Conservation (phyloP, 35 echinoderm and acorn worm genomes). For the Acanthaster planci region DNA sequence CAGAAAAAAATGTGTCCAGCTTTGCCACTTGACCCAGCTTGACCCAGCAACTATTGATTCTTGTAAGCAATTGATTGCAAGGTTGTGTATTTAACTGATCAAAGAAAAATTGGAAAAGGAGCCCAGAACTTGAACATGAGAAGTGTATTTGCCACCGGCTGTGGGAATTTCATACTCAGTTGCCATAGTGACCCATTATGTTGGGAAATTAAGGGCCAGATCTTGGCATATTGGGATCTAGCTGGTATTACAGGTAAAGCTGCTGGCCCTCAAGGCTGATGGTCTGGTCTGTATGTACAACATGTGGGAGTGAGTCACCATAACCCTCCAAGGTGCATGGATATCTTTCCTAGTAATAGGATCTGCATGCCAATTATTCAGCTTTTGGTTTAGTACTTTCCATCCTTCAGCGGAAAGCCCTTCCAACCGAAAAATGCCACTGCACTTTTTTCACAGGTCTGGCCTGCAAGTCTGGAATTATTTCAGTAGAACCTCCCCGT, state of each 20-base stretch:
- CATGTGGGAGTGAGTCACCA: constrained; percentile 10
- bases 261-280: background rate
- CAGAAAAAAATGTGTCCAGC: constrained; percentile 5
- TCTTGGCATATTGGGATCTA: background rate
- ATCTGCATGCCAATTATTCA: constrained; percentile 21
- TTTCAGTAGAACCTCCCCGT: no score
- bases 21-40: background rate
- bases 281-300: background rate
- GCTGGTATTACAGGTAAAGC: constrained; percentile 21
- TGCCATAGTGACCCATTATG: constrained; percentile 17
- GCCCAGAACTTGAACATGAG: background rate
- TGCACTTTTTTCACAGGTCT: no score
- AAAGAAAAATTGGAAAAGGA: background rate
- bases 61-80: constrained; percentile 11
- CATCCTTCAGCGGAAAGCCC: background rate
- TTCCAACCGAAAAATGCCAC: background rate
- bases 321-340: background rate
- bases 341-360: constrained; percentile 2
- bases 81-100: constrained; percentile 19
- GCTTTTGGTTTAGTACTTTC: constrained; percentile 18
- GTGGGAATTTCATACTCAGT: constrained; percentile 14
- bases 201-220: constrained; percentile 13
- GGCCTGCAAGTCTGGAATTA: no score
- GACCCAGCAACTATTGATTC: constrained; percentile 9
- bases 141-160: constrained; percentile 21